phyloP scores from a whole-genome alignment of 2,888 invertebrate species.

The Disparrhopalites patrizii region DNA sequence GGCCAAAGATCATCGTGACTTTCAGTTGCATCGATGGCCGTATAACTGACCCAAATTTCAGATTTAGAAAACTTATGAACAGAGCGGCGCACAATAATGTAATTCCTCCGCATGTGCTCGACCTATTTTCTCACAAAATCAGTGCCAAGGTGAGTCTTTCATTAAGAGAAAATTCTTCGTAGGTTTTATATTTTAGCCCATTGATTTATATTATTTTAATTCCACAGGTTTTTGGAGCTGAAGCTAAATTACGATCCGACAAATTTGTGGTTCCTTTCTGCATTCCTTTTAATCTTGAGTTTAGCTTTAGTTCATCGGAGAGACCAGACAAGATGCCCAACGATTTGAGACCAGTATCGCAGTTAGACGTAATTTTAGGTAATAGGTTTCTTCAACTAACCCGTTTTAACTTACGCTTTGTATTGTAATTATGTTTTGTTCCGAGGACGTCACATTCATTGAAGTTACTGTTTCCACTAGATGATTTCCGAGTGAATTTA shows the following conservation, averaged over 20 bases:
- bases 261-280: conserved; percentile 17
- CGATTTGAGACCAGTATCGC: conserved; percentile 6
- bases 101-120: neutral
- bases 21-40: conserved; percentile 25
- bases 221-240: conserved; percentile 14
- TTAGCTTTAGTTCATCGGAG: conserved; percentile 11
- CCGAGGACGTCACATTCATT: too few relatives aligned
- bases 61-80: conserved; percentile 25
- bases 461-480: conserved; percentile 11
- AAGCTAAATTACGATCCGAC: conserved; percentile 15
- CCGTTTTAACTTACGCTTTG: neutral
- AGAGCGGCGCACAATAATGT: neutral
- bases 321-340: conserved; percentile 11
- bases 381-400: neutral
- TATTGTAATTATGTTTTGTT: neutral
- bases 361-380: conserved; percentile 10
- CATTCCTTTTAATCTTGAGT: conserved; percentile 26
- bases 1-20: conserved; percentile 42
- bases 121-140: conserved; percentile 15
- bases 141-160: conserved; percentile 13
- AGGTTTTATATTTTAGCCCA: neutral
- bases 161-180: too few relatives aligned
- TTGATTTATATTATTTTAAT: neutral
- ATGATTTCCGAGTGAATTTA: conserved; percentile 27
- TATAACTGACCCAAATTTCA: conserved; percentile 27